These are phyloP conservation scores for Gastrophryne carolinensis DNA, from an alignment of 2,797 vertebrate genomes.

Conservation along the genomic window DNA sequence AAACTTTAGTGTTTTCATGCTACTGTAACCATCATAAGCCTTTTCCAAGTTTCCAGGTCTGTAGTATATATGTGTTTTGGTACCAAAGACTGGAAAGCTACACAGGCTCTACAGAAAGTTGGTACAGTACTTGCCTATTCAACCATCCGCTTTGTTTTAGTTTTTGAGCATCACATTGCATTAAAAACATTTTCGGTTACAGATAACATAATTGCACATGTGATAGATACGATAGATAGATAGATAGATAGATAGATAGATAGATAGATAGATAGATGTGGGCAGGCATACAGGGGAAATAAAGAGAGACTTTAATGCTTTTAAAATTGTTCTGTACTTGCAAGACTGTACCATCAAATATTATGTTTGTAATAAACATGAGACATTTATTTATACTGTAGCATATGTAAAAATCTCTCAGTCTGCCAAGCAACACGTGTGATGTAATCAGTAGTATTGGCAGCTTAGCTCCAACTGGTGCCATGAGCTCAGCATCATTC, in stretches of 20 bases:
- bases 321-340: conserved; percentile 4
- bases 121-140: no score
- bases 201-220: no score
- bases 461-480: neutral
- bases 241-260: no score
- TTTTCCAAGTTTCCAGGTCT: neutral
- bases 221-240: no score
- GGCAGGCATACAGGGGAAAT: no score
- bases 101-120: neutral
- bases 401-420: neutral
- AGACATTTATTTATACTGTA: neutral
- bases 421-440: neutral
- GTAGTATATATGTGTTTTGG: neutral
- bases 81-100: neutral
- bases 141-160: no score
- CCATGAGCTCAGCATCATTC: conserved; percentile 1
- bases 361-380: neutral
- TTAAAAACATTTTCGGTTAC: no score
- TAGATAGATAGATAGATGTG: no score
- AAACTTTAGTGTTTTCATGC: neutral
- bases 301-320: neutral
- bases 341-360: neutral
- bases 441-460: neutral
- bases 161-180: no score
- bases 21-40: neutral